These are phyloP conservation scores for Nymphalis io DNA, from an alignment of 1,140 invertebrate species.

Conservation along the genomic window DNA sequence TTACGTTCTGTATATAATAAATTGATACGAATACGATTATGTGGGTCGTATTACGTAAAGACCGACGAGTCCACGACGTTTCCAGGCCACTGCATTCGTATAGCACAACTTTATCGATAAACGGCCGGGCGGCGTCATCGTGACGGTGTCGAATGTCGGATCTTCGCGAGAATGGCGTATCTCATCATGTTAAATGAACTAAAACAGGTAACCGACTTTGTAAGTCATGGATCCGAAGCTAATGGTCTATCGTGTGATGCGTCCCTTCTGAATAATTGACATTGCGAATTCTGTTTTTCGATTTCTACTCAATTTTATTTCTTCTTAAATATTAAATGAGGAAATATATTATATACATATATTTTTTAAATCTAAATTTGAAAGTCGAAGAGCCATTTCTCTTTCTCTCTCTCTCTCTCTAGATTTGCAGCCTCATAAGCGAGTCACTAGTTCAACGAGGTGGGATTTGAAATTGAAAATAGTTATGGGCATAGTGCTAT, in stretches of 20 bases:
- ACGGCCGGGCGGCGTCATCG: conserved; percentile 54
- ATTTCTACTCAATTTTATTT: background rate
- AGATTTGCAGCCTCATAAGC: too few relatives aligned
- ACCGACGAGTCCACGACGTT: conserved; percentile 58
- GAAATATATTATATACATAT: too few relatives aligned
- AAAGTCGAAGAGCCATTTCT: too few relatives aligned
- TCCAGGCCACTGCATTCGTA: conserved; percentile 62
- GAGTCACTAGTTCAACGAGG: too few relatives aligned
- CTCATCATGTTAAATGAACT: conserved; percentile 55
- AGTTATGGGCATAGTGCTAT: too few relatives aligned
- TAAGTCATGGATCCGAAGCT: conserved; percentile 36
- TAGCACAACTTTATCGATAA: conserved; percentile 67
- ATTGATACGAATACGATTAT: conserved; percentile 50
- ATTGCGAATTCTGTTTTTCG: background rate
- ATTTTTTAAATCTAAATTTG: too few relatives aligned
- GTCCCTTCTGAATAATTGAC: background rate
- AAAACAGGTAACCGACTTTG: conserved; percentile 50
- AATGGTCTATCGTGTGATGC: conserved; percentile 22
- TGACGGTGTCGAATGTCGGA: conserved; percentile 53
- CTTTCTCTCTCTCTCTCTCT: too few relatives aligned
- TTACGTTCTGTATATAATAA: conserved; percentile 53
- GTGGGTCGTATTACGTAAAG: conserved; percentile 54
- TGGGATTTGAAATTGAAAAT: too few relatives aligned
- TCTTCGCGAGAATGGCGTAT: conserved; percentile 44
- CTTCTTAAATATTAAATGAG: background rate